Conservation (phyloP, 2,888 invertebrate genomes). For the Caradrina kadenii region DNA sequence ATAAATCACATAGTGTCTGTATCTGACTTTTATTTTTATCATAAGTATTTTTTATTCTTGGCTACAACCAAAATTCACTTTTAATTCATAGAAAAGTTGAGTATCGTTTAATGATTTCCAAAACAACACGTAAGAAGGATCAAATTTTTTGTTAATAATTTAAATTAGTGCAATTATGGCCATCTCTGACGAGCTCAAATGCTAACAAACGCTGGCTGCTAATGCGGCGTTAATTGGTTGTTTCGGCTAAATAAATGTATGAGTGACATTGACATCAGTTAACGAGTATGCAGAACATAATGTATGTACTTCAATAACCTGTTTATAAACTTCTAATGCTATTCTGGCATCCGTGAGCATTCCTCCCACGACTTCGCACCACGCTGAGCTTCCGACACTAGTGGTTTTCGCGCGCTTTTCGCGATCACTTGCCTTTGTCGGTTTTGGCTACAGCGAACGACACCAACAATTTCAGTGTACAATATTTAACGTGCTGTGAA, state of each 20-base stretch:
- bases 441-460: conserved; percentile 39
- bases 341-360: conserved; percentile 72
- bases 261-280: conserved; percentile 60
- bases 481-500: conserved; percentile 15
- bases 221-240: conserved; percentile 50
- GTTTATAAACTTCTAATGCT: conserved; percentile 71
- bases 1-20: conserved; percentile 46
- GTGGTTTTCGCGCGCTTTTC: conserved; percentile 84
- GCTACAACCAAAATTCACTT: no score
- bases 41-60: not conserved
- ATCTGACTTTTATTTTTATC: conserved; percentile 4
- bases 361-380: conserved; percentile 72
- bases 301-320: conserved; percentile 59
- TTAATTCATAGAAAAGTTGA: no score
- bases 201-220: conserved; percentile 43
- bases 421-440: conserved; percentile 74
- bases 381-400: conserved; percentile 67
- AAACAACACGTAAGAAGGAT: not conserved
- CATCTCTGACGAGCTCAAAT: conserved; percentile 12
- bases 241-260: conserved; percentile 47
- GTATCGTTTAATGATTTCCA: not conserved
- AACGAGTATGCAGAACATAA: conserved; percentile 45
- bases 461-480: conserved; percentile 30
- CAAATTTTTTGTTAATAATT: conserved; percentile 46
- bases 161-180: conserved; percentile 52